Evolutionary conservation across 2,888 invertebrate species (phyloP).

Genomic region (Xylota sylvarum): DNA sequence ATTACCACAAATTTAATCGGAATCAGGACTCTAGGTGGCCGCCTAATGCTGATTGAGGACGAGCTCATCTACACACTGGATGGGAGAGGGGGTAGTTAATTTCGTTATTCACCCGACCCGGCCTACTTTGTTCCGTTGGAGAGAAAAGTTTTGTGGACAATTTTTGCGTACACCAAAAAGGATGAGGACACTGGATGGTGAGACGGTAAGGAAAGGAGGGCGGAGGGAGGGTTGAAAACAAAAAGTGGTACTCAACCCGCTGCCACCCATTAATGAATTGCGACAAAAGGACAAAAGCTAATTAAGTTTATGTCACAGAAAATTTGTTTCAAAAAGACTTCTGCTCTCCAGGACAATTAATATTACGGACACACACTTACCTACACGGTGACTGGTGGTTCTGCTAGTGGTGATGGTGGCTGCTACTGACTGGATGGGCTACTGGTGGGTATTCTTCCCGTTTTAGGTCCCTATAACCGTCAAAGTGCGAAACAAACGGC

Average conservation of each 20-base stretch:
- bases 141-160: slow-evolving; percentile 42
- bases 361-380: slow-evolving; percentile 79
- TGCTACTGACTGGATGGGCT: slow-evolving; percentile 3
- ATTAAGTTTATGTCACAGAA: slow-evolving; percentile 85
- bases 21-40: slow-evolving; percentile 62
- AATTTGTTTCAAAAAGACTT: slow-evolving; percentile 85
- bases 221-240: not conserved
- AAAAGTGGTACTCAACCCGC: slow-evolving; percentile 36
- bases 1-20: slow-evolving; percentile 73
- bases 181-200: too few species aligned
- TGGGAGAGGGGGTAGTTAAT: slow-evolving; percentile 28
- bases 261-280: slow-evolving; percentile 69
- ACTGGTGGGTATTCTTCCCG: slow-evolving; percentile 1
- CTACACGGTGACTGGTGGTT: slow-evolving; percentile 17
- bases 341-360: slow-evolving; percentile 83
- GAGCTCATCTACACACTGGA: slow-evolving; percentile 45
- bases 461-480: slow-evolving; percentile 34
- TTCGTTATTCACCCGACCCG: slow-evolving; percentile 38
- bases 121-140: slow-evolving; percentile 12
- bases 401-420: not conserved
- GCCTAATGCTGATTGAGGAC: slow-evolving; percentile 70
- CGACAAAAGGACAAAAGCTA: slow-evolving; percentile 82
- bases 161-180: slow-evolving; percentile 47
- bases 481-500: slow-evolving; percentile 41
- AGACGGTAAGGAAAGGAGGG: too few species aligned